A percentile compares a stretch with the other conserved stretches of the same genome.
phyloP scores from a whole-genome alignment of 2,113 vertebrate species.

The Archocentrus centrarchus region DNA sequence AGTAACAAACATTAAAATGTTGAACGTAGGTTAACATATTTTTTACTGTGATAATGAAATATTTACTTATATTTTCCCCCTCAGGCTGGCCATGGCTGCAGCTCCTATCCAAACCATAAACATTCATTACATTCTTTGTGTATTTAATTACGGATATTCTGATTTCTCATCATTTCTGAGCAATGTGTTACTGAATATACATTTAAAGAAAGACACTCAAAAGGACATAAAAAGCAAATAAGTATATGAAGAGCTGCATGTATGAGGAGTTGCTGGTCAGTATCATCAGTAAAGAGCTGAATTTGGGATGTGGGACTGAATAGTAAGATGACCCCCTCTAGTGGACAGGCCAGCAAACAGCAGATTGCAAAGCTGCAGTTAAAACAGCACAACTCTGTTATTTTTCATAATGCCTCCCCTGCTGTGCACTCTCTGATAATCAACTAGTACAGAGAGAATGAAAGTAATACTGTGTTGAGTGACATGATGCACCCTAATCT shows the following conservation, averaged over 20 bases:
- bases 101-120: not conserved
- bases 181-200: not conserved
- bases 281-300: not conserved
- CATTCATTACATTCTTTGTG: not conserved
- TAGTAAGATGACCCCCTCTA: conserved; percentile 60
- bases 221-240: not conserved
- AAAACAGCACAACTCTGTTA: not conserved
- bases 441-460: not conserved
- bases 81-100: not conserved
- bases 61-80: not conserved
- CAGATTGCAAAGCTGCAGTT: not conserved
- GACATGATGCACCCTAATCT: not conserved
- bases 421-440: not conserved
- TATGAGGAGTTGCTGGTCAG: not conserved
- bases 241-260: not conserved
- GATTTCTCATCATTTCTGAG: not conserved
- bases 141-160: not conserved
- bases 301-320: not conserved
- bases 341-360: conserved; percentile 42
- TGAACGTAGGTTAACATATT: too few relatives aligned
- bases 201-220: not conserved
- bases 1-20: too few relatives aligned
- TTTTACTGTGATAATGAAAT: not conserved
- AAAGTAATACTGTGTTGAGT: not conserved
- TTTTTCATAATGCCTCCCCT: not conserved